Evolutionary conservation across 2,797 vertebrate genomes (phyloP).

Genomic region (Gobionotothen gibberifrons): DNA sequence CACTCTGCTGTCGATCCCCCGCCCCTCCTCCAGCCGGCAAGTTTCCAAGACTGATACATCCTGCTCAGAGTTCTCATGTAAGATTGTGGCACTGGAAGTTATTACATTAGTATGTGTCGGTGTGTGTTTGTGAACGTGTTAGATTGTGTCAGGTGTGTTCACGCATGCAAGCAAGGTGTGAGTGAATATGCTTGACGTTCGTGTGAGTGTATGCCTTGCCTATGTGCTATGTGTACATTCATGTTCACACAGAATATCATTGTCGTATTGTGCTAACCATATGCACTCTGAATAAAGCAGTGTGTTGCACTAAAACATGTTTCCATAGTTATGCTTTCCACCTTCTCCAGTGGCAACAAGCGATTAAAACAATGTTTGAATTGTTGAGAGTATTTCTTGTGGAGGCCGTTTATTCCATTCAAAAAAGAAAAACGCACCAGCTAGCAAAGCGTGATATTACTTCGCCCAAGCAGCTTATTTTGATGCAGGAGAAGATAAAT

Average conservation of each 20-base stretch:
- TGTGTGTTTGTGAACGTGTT: slow-evolving; percentile 8
- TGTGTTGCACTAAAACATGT: slow-evolving; percentile 14
- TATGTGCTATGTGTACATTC: slow-evolving; percentile 10
- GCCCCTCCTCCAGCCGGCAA: too few species aligned
- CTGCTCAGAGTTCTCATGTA: slow-evolving; percentile 28
- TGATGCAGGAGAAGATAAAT: slow-evolving; percentile 48
- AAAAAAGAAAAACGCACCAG: neutral
- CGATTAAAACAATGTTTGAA: slow-evolving; percentile 47
- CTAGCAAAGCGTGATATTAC: slow-evolving; percentile 16
- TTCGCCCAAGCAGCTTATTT: slow-evolving; percentile 30
- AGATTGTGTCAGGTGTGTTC: slow-evolving; percentile 11
- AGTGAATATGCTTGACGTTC: slow-evolving; percentile 3
- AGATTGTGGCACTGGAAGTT: slow-evolving; percentile 13
- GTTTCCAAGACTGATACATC: neutral
- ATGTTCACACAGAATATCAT: slow-evolving; percentile 6
- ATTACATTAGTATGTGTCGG: neutral
- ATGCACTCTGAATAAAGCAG: neutral
- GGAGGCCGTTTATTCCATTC: slow-evolving; percentile 15
- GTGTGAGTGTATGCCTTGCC: neutral
- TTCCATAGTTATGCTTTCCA: slow-evolving; percentile 26
- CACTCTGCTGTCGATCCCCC: too few species aligned
- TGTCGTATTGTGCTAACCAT: neutral
- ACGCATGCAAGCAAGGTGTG: slow-evolving; percentile 16
- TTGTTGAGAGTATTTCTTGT: slow-evolving; percentile 20
- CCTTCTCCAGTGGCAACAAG: slow-evolving; percentile 12